Conservation (phyloP, 1,140 invertebrate genomes). For the Plodia interpunctella region DNA sequence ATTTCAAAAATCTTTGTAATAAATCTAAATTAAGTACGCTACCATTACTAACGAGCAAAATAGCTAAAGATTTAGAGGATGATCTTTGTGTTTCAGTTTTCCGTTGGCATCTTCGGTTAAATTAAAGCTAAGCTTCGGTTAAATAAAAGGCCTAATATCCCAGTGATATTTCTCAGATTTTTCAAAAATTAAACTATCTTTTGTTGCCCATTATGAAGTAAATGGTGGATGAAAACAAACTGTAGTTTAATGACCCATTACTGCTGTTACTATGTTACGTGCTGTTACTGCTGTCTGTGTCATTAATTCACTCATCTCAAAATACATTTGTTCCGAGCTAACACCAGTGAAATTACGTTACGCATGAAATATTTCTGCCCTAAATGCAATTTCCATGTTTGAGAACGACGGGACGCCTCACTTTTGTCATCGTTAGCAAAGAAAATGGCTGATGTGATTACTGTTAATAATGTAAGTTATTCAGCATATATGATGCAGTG, state of each 20-base stretch:
- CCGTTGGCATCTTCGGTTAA: too few species aligned
- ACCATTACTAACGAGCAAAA: too few species aligned
- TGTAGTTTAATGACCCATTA: background rate
- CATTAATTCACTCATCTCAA: background rate
- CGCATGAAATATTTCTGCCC: background rate
- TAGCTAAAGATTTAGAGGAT: too few species aligned
- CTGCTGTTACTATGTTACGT: too few species aligned
- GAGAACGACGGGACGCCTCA: background rate
- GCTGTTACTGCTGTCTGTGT: background rate
- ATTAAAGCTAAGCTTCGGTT: too few species aligned
- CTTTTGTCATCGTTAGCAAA: conserved; percentile 2
- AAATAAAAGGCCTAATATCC: too few species aligned
- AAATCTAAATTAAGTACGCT: background rate
- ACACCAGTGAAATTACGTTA: background rate
- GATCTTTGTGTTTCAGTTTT: too few species aligned
- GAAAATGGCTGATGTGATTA: background rate
- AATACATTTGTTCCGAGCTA: background rate
- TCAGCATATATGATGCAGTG: background rate
- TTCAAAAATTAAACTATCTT: too few species aligned
- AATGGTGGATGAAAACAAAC: background rate
- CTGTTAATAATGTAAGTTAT: too few species aligned
- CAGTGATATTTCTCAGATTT: too few species aligned
- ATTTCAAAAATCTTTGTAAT: background rate
- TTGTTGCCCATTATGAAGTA: too few species aligned
- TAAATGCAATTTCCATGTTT: conserved; percentile 1